Conservation (phyloP, 2,797 vertebrate species). For the Coregonus sp. region DNA sequence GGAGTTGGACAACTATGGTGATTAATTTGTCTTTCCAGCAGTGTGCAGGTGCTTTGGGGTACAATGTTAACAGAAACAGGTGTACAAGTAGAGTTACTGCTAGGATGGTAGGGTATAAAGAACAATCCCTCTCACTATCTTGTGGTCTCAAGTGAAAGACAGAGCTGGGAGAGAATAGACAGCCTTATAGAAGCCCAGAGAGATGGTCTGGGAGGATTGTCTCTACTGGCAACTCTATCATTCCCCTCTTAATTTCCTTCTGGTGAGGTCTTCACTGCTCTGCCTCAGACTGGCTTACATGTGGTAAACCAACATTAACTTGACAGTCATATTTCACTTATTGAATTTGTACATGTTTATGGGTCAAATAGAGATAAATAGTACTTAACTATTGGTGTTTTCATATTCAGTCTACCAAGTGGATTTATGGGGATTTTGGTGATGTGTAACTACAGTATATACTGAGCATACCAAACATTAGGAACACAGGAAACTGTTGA, state of each 20-base stretch:
- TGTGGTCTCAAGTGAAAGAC: conserved; percentile 24
- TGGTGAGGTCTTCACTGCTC: neutral
- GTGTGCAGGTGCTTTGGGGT: conserved; percentile 16
- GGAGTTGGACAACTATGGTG: neutral
- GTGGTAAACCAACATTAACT: neutral
- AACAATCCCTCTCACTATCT: conserved; percentile 21
- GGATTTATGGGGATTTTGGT: too few relatives aligned
- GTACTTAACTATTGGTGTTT: too few relatives aligned
- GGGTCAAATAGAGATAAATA: neutral
- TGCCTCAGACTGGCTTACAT: neutral
- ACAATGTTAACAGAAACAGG: conserved; percentile 33
- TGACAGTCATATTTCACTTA: too few relatives aligned
- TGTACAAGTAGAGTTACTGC: conserved; percentile 27
- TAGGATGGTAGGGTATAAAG: conserved; percentile 31
- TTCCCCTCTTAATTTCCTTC: conserved; percentile 45
- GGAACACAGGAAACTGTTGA: too few relatives aligned
- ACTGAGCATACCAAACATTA: too few relatives aligned
- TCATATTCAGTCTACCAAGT: too few relatives aligned
- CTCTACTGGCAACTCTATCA: conserved; percentile 24
- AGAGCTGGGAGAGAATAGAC: conserved; percentile 17
- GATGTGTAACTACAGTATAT: too few relatives aligned
- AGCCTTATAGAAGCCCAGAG: conserved; percentile 19
- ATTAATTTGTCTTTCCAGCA: neutral
- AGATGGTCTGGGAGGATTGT: conserved; percentile 11
- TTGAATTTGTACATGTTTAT: neutral